phyloP scores from a whole-genome alignment of 2,113 vertebrate species.

The Thermophis baileyi region DNA sequence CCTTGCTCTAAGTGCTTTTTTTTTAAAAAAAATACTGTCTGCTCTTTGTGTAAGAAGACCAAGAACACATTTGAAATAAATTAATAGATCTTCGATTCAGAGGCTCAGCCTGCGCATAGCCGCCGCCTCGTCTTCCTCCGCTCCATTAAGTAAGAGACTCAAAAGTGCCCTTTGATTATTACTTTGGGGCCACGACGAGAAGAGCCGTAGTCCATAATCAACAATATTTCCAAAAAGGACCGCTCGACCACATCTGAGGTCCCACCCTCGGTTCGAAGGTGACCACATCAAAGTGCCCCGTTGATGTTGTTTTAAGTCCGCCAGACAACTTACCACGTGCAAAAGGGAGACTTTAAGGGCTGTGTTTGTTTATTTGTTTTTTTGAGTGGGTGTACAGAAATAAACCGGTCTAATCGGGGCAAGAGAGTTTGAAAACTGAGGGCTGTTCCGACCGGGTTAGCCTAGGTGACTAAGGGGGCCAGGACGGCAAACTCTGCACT shows the following conservation, averaged over 20 bases:
- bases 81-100: neutral
- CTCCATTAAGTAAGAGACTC: slow-evolving; percentile 52
- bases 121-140: neutral
- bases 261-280: neutral
- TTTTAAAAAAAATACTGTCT: neutral
- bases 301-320: neutral
- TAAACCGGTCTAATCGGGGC: neutral
- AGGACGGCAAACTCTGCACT: neutral
- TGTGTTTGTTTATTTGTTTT: neutral
- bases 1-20: neutral
- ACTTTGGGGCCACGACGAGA: slow-evolving; percentile 58
- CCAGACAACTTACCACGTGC: neutral
- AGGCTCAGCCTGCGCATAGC: neutral
- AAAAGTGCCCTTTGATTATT: slow-evolving; percentile 68
- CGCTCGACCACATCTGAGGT: neutral
- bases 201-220: neutral
- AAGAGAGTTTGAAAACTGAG: neutral
- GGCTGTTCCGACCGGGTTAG: neutral
- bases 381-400: neutral
- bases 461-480: neutral
- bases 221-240: neutral
- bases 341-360: neutral
- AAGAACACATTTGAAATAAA: neutral
- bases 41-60: neutral
- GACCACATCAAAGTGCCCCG: neutral